Conservation (phyloP, 1,140 invertebrate genomes). For the Nephila pilipes region DNA sequence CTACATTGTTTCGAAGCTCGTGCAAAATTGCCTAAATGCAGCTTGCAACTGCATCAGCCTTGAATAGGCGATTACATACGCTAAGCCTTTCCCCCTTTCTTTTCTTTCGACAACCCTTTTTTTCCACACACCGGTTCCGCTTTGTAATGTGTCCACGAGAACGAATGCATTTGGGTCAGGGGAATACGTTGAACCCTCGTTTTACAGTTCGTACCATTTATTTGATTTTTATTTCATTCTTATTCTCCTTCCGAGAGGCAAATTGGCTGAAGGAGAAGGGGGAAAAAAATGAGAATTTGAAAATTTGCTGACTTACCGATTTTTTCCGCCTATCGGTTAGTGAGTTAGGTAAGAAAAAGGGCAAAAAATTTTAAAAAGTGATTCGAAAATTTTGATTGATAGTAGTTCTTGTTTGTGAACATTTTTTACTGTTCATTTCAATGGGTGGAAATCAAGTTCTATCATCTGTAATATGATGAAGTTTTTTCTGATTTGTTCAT, state of each 20-base stretch:
- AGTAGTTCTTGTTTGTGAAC: no score
- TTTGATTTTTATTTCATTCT: neutral
- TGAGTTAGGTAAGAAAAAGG: neutral
- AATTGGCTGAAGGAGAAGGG: neutral
- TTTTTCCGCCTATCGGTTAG: neutral
- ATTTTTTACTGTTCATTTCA: no score
- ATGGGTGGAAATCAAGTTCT: no score
- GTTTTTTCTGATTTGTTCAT: neutral
- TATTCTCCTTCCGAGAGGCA: neutral
- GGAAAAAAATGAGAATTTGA: neutral
- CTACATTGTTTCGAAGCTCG: neutral
- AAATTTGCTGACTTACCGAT: neutral
- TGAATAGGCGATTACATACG: neutral
- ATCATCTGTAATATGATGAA: no score
- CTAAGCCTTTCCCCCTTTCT: neutral
- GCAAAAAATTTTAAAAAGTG: neutral
- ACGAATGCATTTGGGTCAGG: constrained; percentile 71
- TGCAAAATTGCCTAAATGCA: neutral
- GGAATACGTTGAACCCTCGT: constrained; percentile 74
- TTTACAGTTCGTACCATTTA: constrained; percentile 44
- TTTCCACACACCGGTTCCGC: constrained; percentile 48
- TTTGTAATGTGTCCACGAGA: constrained; percentile 34
- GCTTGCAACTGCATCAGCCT: constrained; percentile 8
- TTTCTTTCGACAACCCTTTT: neutral
- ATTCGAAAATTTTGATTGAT: no score